These are phyloP conservation scores for Gymnarchus niloticus DNA, from an alignment of 2,113 vertebrate genomes.

Conservation along the genomic window DNA sequence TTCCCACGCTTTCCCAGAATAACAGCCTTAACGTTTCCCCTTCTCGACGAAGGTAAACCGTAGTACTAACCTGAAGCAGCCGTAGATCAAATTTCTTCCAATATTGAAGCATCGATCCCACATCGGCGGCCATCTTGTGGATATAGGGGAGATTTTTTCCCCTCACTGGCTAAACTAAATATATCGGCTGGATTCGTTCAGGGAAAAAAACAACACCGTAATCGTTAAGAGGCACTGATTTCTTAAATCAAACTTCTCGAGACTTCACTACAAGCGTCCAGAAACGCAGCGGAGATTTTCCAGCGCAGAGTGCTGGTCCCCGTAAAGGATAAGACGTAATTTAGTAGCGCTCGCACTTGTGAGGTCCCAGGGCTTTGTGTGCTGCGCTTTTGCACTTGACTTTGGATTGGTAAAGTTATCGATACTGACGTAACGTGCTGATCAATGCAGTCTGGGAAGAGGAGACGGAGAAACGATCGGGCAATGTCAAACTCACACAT, in stretches of 20 bases:
- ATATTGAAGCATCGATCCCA: slow-evolving; percentile 67
- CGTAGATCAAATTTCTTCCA: slow-evolving; percentile 66
- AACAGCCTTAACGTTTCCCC: slow-evolving; percentile 24
- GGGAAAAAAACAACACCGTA: slow-evolving; percentile 7
- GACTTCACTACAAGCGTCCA: not conserved
- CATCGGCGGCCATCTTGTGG: slow-evolving; percentile 74
- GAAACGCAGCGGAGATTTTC: not conserved
- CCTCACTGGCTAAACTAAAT: slow-evolving; percentile 53
- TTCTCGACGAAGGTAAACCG: slow-evolving; percentile 27
- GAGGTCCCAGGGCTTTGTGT: slow-evolving; percentile 38
- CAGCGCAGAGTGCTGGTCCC: not conserved
- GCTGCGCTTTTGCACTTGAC: slow-evolving; percentile 54
- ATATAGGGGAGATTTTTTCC: slow-evolving; percentile 45
- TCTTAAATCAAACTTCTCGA: not conserved
- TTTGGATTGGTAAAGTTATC: slow-evolving; percentile 63
- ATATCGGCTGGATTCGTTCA: slow-evolving; percentile 50
- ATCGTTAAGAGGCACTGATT: not conserved
- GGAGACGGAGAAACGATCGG: slow-evolving; percentile 3
- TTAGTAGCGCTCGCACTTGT: slow-evolving; percentile 17
- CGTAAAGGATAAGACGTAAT: not conserved
- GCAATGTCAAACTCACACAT: slow-evolving; percentile 1
- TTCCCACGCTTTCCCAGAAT: not conserved
- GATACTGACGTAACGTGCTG: slow-evolving; percentile 57
- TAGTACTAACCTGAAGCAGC: slow-evolving; percentile 65
- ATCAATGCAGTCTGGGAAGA: slow-evolving; percentile 49